Percentiles rank a stretch among this genome's conserved stretches.
phyloP scores from a whole-genome alignment of 2,113 vertebrate genomes.

The Gasterosteus nipponicus region DNA sequence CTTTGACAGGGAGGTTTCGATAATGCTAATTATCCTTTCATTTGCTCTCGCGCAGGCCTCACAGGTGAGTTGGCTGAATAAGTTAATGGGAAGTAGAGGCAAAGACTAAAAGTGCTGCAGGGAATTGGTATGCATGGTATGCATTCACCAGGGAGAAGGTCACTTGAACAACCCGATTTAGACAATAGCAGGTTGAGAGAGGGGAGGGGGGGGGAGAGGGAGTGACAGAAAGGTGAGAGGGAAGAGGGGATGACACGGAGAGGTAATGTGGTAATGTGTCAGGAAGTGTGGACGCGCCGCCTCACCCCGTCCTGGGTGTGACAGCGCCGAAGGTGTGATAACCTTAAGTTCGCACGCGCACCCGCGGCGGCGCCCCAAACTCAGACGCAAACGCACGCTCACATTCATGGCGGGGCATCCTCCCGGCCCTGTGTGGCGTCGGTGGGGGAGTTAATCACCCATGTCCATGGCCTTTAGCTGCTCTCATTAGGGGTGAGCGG shows the following conservation, averaged over 20 bases:
- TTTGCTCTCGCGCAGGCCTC: conserved; percentile 69
- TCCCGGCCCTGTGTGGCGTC: conserved; percentile 56
- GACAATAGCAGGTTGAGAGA: conserved; percentile 59
- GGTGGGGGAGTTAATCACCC: conserved; percentile 84
- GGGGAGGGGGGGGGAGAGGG: conserved; percentile 2
- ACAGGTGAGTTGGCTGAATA: conserved; percentile 71
- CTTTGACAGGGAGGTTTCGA: conserved; percentile 70
- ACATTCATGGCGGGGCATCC: conserved; percentile 67
- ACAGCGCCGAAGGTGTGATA: conserved; percentile 71
- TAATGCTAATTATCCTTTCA: conserved; percentile 74
- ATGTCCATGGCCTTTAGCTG: conserved; percentile 86
- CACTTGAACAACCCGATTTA: conserved; percentile 75
- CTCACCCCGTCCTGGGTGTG: conserved; percentile 58
- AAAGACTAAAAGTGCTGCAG: conserved; percentile 22
- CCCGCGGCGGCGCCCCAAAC: conserved; percentile 10
- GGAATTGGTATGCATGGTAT: conserved; percentile 75
- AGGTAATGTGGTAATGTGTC: conserved; percentile 69
- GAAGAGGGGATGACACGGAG: conserved; percentile 51
- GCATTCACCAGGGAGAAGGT: conserved; percentile 73
- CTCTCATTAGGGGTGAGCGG: conserved; percentile 88
- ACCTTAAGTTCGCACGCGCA: conserved; percentile 60
- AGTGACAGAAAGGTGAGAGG: conserved; percentile 66
- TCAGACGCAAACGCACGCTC: conserved; percentile 36
- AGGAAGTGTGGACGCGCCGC: conserved; percentile 67
- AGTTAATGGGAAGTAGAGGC: conserved; percentile 59